These are phyloP conservation scores for Drosophila putrida DNA, from an alignment of 2,888 invertebrate species.

Conservation along the genomic window DNA sequence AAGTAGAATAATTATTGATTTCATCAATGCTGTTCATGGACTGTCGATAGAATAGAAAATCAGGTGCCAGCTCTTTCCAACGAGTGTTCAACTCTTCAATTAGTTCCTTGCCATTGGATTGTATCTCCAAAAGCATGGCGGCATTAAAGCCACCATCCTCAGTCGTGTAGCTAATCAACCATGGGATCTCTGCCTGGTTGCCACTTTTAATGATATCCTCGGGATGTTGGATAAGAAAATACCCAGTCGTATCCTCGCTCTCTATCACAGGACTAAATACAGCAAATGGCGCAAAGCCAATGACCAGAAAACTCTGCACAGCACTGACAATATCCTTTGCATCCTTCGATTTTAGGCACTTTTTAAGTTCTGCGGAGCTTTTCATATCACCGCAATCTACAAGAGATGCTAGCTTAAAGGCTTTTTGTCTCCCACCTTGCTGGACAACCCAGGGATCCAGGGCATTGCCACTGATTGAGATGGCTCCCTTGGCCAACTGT, in stretches of 20 bases:
- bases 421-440: not conserved
- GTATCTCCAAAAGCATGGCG: conserved; percentile 5
- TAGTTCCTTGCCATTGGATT: conserved; percentile 13
- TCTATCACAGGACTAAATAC: conserved; percentile 16
- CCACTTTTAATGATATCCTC: conserved; percentile 7
- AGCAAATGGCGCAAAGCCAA: conserved; percentile 8
- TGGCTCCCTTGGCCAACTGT: conserved; percentile 42
- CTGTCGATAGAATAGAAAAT: conserved; percentile 12
- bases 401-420: not conserved
- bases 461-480: conserved; percentile 19
- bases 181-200: not conserved
- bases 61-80: conserved; percentile 15
- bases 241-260: not conserved
- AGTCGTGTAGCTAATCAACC: conserved; percentile 5
- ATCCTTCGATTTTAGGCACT: conserved; percentile 7
- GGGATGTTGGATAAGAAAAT: conserved; percentile 1
- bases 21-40: not conserved
- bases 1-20: not conserved
- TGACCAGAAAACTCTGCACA: conserved; percentile 4
- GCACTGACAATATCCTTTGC: conserved; percentile 12
- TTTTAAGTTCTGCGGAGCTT: conserved; percentile 1
- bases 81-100: conserved; percentile 11
- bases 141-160: conserved; percentile 20
- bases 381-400: not conserved
- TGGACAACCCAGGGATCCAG: conserved; percentile 9